phyloP scores from a whole-genome alignment of 2,797 vertebrate species.

The Linurgus olivaceus region DNA sequence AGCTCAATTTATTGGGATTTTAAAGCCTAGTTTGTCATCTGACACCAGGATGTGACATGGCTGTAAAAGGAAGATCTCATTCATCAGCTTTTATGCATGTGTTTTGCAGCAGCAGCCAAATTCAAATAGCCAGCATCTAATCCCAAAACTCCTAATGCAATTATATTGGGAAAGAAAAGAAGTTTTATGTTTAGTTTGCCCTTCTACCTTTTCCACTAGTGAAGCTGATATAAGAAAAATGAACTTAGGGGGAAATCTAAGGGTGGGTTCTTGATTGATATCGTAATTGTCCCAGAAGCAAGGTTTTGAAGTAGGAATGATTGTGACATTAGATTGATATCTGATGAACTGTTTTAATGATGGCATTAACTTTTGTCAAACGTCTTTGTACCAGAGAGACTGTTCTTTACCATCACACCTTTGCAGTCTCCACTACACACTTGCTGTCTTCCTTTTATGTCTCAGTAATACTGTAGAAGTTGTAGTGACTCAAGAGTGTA shows the following conservation, averaged over 20 bases:
- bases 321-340: background rate
- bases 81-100: slow-evolving; percentile 15
- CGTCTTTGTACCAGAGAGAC: background rate
- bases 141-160: slow-evolving; percentile 1
- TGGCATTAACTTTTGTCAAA: background rate
- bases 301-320: background rate
- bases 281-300: background rate
- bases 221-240: background rate
- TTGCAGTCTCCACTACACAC: background rate
- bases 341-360: background rate
- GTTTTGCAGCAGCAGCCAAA: slow-evolving; percentile 16
- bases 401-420: background rate
- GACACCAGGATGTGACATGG: slow-evolving; percentile 1
- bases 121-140: background rate
- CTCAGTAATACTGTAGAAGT: background rate
- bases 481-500: background rate
- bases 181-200: background rate
- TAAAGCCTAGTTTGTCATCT: slow-evolving; percentile 36
- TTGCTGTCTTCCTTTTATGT: background rate
- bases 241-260: background rate
- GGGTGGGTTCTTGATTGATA: background rate
- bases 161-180: background rate
- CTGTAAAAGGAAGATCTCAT: slow-evolving; percentile 14
- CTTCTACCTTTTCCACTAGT: background rate
- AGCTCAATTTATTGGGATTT: slow-evolving; percentile 43